Base-by-base conservation (phyloP, 2,888 invertebrate species). In the Linyphia triangularis region DNA sequence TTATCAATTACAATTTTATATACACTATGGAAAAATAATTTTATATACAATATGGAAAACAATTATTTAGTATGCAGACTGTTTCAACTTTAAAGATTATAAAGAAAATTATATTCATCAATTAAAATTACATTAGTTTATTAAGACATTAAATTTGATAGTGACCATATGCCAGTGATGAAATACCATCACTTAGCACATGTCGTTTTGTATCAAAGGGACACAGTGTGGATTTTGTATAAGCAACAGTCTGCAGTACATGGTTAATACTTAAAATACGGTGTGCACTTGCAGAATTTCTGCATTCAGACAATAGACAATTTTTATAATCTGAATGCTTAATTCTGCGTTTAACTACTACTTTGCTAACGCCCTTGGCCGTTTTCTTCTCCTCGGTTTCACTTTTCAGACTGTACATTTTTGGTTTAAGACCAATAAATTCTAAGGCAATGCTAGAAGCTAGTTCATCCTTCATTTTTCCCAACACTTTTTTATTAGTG, bases 401-500 rank as follows among this genome's bases (percentile, higher is more conserved):
- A 19, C 59, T 43, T 51, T 22, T n/a, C 33, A 72, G 13, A 19
- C 69, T 43, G 26, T 90, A 90, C 51, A 86, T 43, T 75, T 90
- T 90, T 0, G 83, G 3, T 61, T 79, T 70, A 7, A 90, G 40
- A 0, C 91, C 92, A 4, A 92, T 89, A 86, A 92, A 91, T 90
- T 92, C 91, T 16, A 82, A 63, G 57, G 91, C 90, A 10, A 90
- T 89, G n/a, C 13, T 51, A 5, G 51, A 9, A 16, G 9, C 16
- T n/a, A 51, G 13, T 51, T 51, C 16, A 10, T 24, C 40, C 61
- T 9, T 91, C 90, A 73, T 91, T 90, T 16, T 90, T 72, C 92
- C 92, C 24, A 92, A 40, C 19, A 91, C 90, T 88, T 92, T 92
- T 78, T 91, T 92, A 89, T 92, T 92, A 4, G 2, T n/a, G 13